Evolutionary conservation across 2,113 vertebrate species (phyloP), one percentile per base, ranked within the genome.

Genomic region (Neoarius graeffei): DNA sequence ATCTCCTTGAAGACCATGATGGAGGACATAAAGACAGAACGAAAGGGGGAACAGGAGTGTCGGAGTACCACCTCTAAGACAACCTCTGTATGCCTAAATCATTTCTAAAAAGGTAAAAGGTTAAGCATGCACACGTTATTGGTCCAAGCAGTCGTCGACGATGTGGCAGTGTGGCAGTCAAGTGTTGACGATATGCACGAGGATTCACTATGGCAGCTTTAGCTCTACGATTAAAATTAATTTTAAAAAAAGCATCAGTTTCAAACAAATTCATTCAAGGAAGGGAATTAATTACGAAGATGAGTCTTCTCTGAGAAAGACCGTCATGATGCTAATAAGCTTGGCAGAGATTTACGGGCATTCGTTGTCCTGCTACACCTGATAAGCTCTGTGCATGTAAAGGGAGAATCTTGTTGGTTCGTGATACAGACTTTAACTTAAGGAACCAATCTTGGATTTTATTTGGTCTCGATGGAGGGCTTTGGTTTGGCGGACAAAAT

Each of bases 401-500:
- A 83, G 71, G 81, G 86, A 77, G n/a, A 76, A 57, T 84, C 23
- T 67, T 76, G 50, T 80, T 25, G n/a, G 60, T 64, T 86, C 25
- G 5, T 5, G 9, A 54, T 69, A 50, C 66, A 83, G 60, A 87
- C 9, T 57, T 30, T 83, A 83, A 50, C 13, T 79, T 74, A 48
- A 50, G 15, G 52, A 88, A 59, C 71, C 42, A 19, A 56, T 84
- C 81, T 83, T 59, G 30, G 83, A 30, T 64, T 76, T 30, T 84
- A 90, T 91, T 89, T 87, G 89, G 90, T 91, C 69, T 83, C 30
- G 64, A 56, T 74, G 50, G 48, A 87, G 69, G 89, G 83, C 87
- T 91, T 91, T 90, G 91, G 91, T 91, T 76, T 87, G 87, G 86
- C 35, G 76, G 87, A 52, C 48, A 87, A 25, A 64, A 73, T 57